Conservation (phyloP, 2,113 vertebrate genomes). For the Callopanchax toddi region DNA sequence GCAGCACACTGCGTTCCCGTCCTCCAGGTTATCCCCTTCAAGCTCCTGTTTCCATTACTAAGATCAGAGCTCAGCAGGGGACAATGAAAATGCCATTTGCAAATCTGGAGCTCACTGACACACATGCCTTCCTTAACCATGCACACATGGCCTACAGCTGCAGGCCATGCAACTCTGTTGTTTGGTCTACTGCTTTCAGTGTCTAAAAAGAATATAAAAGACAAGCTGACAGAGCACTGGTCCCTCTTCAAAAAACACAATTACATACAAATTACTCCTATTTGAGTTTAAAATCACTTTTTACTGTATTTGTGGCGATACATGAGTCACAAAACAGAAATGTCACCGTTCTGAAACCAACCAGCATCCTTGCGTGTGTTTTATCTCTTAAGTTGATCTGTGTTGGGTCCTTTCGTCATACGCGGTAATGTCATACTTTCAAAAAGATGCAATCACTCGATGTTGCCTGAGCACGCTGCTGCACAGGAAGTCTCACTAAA, state of each 20-base stretch:
- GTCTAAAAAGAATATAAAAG: constrained; percentile 29
- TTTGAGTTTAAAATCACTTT: too few relatives aligned
- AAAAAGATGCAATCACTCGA: constrained; percentile 14
- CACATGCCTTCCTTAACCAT: constrained; percentile 39
- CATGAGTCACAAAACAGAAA: too few relatives aligned
- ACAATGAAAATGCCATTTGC: constrained; percentile 54
- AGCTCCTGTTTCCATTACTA: constrained; percentile 22
- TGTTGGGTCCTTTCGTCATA: neutral
- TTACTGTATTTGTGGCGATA: too few relatives aligned
- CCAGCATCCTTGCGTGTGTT: neutral
- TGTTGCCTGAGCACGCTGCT: neutral
- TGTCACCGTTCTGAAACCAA: too few relatives aligned
- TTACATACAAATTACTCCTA: too few relatives aligned
- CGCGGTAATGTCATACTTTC: neutral
- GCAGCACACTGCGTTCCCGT: constrained; percentile 16
- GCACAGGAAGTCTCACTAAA: constrained; percentile 21
- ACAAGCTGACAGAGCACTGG: neutral
- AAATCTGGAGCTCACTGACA: constrained; percentile 55
- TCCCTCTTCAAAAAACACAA: too few relatives aligned
- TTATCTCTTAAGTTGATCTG: neutral
- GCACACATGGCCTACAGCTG: constrained; percentile 64
- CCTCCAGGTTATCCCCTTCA: constrained; percentile 30
- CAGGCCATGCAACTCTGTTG: constrained; percentile 48
- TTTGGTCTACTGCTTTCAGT: constrained; percentile 28
- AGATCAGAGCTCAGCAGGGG: constrained; percentile 43